phyloP scores from a whole-genome alignment of 2,797 vertebrate species.

The Adrianichthys oophorus region DNA sequence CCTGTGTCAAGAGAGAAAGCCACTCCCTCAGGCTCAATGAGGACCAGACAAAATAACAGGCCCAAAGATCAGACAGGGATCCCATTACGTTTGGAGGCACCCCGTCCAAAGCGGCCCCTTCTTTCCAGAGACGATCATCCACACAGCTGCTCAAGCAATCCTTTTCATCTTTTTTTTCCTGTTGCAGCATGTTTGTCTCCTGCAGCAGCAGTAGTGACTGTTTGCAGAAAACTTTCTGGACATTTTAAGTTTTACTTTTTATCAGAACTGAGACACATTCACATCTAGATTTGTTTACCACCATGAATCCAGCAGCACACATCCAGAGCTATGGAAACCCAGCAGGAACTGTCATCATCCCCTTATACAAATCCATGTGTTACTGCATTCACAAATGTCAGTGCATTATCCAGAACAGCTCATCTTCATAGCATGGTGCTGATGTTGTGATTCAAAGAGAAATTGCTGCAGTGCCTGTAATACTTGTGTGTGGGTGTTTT shows the following conservation, averaged over 20 bases:
- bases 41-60: conserved; percentile 76
- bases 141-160: conserved; percentile 68
- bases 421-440: conserved; percentile 26
- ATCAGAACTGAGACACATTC: not conserved
- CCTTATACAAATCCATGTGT: conserved; percentile 32
- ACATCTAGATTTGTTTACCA: conserved; percentile 33
- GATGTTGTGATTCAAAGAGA: conserved; percentile 44
- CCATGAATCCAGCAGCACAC: conserved; percentile 33
- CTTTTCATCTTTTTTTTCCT: conserved; percentile 60
- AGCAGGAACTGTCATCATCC: conserved; percentile 35
- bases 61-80: conserved; percentile 75
- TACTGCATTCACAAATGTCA: conserved; percentile 28
- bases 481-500: conserved; percentile 52
- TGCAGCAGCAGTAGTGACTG: conserved; percentile 35
- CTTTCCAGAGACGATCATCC: conserved; percentile 58
- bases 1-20: conserved; percentile 75
- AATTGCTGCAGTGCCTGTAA: conserved; percentile 46
- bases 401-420: conserved; percentile 35
- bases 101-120: conserved; percentile 53
- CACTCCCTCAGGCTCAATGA: conserved; percentile 72
- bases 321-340: conserved; percentile 33
- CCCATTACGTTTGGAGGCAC: conserved; percentile 71
- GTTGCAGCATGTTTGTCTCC: conserved; percentile 59
- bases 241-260: conserved; percentile 59
- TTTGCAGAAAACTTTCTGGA: conserved; percentile 53